Conservation (phyloP, 2,888 invertebrate genomes). For the Acheta domesticus region DNA sequence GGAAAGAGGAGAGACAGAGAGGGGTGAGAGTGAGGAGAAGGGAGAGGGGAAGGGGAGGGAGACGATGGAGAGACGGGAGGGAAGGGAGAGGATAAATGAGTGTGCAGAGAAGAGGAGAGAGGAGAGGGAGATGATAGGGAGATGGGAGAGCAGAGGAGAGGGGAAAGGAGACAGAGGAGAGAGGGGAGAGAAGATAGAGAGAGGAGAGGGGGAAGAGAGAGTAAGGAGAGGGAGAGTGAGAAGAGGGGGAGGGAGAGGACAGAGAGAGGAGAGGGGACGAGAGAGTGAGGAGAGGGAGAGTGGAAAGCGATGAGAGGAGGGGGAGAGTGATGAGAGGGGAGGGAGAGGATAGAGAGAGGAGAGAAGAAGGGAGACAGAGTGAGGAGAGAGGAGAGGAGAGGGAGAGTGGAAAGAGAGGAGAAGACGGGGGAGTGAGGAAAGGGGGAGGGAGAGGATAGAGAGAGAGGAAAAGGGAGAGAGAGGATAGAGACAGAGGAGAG, state of each 20-base stretch:
- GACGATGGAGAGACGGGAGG: neutral
- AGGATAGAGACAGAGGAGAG: neutral
- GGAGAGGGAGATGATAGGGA: neutral
- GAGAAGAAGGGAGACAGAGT: neutral
- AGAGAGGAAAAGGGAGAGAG: rapidly evolving
- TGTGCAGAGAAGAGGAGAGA: too few relatives aligned
- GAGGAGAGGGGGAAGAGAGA: neutral
- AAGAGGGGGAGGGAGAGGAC: neutral
- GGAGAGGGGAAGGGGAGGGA: neutral
- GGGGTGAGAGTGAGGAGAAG: neutral
- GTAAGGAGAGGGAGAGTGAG: rapidly evolving
- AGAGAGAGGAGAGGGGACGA: neutral
- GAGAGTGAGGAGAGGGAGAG: neutral
- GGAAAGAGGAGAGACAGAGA: neutral
- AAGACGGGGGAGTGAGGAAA: neutral
- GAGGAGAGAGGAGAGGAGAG: neutral
- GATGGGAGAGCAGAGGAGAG: too few relatives aligned
- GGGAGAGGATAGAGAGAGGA: neutral
- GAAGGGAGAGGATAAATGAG: too few relatives aligned
- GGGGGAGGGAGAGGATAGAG: neutral
- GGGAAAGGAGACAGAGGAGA: neutral
- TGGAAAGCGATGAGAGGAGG: neutral
- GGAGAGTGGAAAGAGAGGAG: neutral
- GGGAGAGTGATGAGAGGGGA: neutral
- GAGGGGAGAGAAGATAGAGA: neutral